Evolutionary conservation across 2,797 vertebrate species (phyloP).

Genomic region (Lutjanus campechanus): DNA sequence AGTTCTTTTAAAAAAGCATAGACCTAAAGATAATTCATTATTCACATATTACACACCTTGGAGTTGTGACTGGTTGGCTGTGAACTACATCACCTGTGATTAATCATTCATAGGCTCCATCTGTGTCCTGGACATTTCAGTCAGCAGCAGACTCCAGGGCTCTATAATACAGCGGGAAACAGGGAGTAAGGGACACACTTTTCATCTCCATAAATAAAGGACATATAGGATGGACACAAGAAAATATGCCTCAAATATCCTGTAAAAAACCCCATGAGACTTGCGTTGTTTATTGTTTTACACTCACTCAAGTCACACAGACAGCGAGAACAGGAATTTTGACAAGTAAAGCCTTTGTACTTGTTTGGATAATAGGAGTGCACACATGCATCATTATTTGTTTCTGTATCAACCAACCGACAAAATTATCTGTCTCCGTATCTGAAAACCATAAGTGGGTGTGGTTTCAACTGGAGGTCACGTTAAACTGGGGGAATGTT

Average conservation of each 20-base stretch:
- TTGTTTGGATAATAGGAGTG: neutral
- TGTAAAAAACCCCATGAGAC: slow-evolving; percentile 4
- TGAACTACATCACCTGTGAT: slow-evolving; percentile 75
- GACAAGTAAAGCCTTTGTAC: slow-evolving; percentile 4
- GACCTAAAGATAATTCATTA: slow-evolving; percentile 57
- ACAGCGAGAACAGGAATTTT: neutral
- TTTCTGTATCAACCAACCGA: too few species aligned
- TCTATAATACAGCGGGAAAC: slow-evolving; percentile 26
- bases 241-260: slow-evolving; percentile 8
- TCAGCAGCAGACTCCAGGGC: slow-evolving; percentile 52
- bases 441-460: too few species aligned
- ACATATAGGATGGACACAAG: slow-evolving; percentile 20
- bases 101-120: slow-evolving; percentile 80
- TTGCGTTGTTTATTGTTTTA: neutral
- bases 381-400: too few species aligned
- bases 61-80: slow-evolving; percentile 62
- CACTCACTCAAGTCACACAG: slow-evolving; percentile 2
- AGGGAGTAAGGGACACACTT: slow-evolving; percentile 30
- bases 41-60: slow-evolving; percentile 60
- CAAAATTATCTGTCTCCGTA: too few species aligned
- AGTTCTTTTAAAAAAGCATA: slow-evolving; percentile 6
- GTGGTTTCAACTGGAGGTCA: too few species aligned
- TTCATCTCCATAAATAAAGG: slow-evolving; percentile 39
- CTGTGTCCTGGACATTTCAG: slow-evolving; percentile 68
- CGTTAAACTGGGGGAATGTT: too few species aligned